phyloP scores from a whole-genome alignment of 2,888 invertebrate species.

The Parthenolecanium corni region DNA sequence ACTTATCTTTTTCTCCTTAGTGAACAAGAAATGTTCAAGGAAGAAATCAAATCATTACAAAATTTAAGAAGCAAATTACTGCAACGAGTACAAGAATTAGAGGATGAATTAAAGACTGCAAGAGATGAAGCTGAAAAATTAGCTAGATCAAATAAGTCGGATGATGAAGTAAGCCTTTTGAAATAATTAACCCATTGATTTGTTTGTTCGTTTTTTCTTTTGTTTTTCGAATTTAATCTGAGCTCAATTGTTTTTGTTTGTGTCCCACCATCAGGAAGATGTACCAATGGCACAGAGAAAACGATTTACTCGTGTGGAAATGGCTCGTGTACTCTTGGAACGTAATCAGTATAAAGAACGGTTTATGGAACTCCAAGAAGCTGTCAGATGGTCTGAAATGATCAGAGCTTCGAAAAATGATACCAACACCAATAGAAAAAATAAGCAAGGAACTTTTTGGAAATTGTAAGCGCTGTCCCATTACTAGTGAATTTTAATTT shows the following conservation, averaged over 20 bases:
- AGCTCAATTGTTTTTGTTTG: too few species aligned
- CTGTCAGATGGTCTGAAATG: slow-evolving; percentile 94
- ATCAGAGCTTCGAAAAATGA: slow-evolving; percentile 78
- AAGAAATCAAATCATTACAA: slow-evolving; percentile 78
- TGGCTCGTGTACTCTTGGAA: slow-evolving; percentile 98
- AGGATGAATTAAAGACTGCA: slow-evolving; percentile 78
- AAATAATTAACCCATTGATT: neutral
- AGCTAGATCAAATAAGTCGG: slow-evolving; percentile 41
- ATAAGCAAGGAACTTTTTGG: slow-evolving; percentile 75
- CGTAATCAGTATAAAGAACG: slow-evolving; percentile 97
- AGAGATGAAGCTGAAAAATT: slow-evolving; percentile 55
- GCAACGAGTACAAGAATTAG: slow-evolving; percentile 67
- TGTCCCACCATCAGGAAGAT: slow-evolving; percentile 52
- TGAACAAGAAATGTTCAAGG: slow-evolving; percentile 83
- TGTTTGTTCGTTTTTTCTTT: neutral
- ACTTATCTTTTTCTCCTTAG: slow-evolving; percentile 41
- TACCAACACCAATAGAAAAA: slow-evolving; percentile 63
- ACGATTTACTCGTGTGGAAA: slow-evolving; percentile 95
- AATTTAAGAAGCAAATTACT: slow-evolving; percentile 70
- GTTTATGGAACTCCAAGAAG: slow-evolving; percentile 97
- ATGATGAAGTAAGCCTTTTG: slow-evolving; percentile 40
- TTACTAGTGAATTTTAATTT: too few species aligned
- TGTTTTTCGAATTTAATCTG: neutral
- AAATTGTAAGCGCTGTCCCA: slow-evolving; percentile 60
- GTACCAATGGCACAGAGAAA: slow-evolving; percentile 93